Conservation (phyloP, 2,888 invertebrate species). For the Parasteatoda lunata region DNA sequence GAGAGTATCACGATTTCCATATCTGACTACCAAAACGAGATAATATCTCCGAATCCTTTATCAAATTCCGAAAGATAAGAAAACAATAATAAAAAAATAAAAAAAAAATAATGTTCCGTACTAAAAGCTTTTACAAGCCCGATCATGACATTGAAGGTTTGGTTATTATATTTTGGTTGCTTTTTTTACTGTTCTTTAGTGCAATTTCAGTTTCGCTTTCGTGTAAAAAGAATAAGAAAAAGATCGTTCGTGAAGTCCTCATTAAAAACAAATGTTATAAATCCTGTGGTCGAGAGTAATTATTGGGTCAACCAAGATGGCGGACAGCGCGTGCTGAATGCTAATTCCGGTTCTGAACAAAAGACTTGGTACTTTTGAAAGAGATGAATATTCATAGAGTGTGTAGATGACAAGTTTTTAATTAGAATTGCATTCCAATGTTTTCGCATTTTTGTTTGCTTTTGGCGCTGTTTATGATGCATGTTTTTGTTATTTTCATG, state of each 20-base stretch:
- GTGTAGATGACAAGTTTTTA: constrained; percentile 3
- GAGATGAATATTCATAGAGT: not conserved
- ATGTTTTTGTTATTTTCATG: too few species aligned
- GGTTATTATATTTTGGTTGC: not conserved
- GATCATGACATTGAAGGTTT: constrained; percentile 3
- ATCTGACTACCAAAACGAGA: not conserved
- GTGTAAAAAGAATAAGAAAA: not conserved
- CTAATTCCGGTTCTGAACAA: not conserved
- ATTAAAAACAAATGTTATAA: constrained; percentile 5
- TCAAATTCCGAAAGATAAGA: not conserved
- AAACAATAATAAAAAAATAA: not conserved
- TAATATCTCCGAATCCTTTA: not conserved
- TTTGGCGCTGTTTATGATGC: not conserved
- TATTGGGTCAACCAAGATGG: constrained; percentile 3
- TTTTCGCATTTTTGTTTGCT: not conserved
- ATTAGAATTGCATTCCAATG: not conserved
- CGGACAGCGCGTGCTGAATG: not conserved
- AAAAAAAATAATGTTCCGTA: not conserved
- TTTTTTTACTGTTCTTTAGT: not conserved
- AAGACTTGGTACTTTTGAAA: not conserved
- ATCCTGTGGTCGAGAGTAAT: constrained; percentile 2
- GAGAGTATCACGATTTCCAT: not conserved
- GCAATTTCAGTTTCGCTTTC: constrained; percentile 5
- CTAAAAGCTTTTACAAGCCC: not conserved
- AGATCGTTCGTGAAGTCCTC: not conserved